Base-by-base conservation (phyloP, 2,888 invertebrate genomes). In the Cryptus armator region DNA sequence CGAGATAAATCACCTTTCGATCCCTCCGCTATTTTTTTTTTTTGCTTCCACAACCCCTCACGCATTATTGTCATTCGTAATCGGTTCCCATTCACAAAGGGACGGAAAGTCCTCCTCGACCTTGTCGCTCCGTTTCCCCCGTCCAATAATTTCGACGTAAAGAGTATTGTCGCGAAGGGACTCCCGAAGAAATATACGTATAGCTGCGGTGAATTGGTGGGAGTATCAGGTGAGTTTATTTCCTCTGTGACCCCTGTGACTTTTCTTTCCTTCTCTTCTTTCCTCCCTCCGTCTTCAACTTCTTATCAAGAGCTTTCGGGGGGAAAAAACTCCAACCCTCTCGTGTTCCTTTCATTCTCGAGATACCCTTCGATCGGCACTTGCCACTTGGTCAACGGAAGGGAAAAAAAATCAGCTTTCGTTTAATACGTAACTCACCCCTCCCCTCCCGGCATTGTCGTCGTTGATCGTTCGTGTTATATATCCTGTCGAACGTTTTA, bases 61-160 rank as follows among this genome's bases (percentile, higher is more conserved):
- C 24, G 10, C 32, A 53, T 74, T 70, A 74, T 83, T 79, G 56
- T 79, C 68, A 75, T 75, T 79, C 59, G 71, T 68, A 75, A 85
- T 85, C 82, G 82, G 51, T 67, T 74, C 53, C 44, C 66, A 64
- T 80, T 77, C 70, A 77, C 12, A 56, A 56, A 76, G 67, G 53
- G 32, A 67, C 51, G 62, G 62, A 32, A 79, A 75, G n/a, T 72
- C 43, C 37, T 43, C 66, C 48, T 71, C 79, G 75, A 83, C 80
- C 82, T 66, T 53, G 56, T 48, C 59, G 66, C 37, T 37, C 37
- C 37, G 37, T 9, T 37, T 37, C 9, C 37, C 37, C 37, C 37
- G 37, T 19, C 80, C 29, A 29, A 70, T 44, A 83, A 76, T 68
- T 80, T 44, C 44, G 70, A 48, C 24, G 53, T 46, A 24, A 24